A percentile compares a stretch with the other conserved stretches of the same genome.
Conservation (phyloP, 2,113 vertebrate genomes). For the Meleagris gallopavo region DNA sequence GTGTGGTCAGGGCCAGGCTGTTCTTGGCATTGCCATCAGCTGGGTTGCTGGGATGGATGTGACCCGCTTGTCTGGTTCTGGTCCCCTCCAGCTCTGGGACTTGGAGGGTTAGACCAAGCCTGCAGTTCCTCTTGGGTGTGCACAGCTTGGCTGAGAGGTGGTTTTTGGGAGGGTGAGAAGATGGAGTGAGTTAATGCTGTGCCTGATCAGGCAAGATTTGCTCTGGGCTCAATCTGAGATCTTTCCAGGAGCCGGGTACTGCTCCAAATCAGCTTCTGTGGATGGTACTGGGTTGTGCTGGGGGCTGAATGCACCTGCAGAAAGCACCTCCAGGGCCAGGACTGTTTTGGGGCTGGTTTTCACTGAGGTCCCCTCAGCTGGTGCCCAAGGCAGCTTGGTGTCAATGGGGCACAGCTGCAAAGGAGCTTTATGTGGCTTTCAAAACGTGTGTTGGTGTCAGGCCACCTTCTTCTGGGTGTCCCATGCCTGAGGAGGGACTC, state of each 20-base stretch:
- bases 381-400: background rate
- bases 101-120: rapidly evolving
- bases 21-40: background rate
- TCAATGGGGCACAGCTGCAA: background rate
- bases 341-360: rapidly evolving
- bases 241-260: background rate
- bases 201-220: background rate
- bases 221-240: background rate
- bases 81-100: background rate
- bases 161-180: background rate
- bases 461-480: background rate
- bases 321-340: background rate
- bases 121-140: background rate
- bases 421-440: too few relatives aligned
- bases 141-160: rapidly evolving
- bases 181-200: rapidly evolving
- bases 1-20: background rate
- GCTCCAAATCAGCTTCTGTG: background rate
- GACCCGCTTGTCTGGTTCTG: background rate
- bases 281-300: background rate
- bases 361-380: background rate
- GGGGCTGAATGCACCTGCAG: background rate
- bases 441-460: background rate
- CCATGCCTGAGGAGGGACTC: background rate
- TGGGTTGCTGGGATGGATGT: background rate